Base-by-base conservation (phyloP, 2,797 vertebrate genomes). In the Sebastiscus tertius region DNA sequence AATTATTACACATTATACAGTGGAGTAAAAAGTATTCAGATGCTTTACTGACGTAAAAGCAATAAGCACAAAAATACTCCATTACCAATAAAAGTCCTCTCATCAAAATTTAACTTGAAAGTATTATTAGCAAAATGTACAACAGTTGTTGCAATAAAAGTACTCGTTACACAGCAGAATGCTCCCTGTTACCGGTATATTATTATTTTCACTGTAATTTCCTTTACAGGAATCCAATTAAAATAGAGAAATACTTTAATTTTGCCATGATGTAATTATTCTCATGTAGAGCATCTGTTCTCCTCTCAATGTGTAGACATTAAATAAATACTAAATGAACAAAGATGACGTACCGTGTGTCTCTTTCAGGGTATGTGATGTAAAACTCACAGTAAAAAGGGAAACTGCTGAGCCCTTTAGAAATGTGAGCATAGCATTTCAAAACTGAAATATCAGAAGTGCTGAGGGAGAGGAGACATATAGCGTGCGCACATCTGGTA, bases 341-440 rank as follows among this genome's bases (percentile, higher is more conserved):
- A 0, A 24, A 20, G n/a, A 73, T 18, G 5, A 22, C 14, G 8
- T 10, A 33, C 18, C 8, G 52, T 14, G 61, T 34, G 26, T 77
- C 61, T 81, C 63, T 80, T 88, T 88, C 52, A 68, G 63, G 3
- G 3, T 80, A 24, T 75, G 27, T 70, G 64, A 79, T 69, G 59
- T 65, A 65, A 80, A 84, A 76, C 69, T 81, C 39, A 12, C 65
- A 56, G 54, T 72, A 61, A 63, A 63, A 77, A 12, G 33, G n/a
- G 73, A 85, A 87, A 86, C 14, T 56, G 49, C 27, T 22, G n/a
- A 62, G 74, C 79, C 90, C 86, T 89, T n/a, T 31, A 82, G 92
- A 90, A 89, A 94, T 93, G 87, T 83, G 83, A 92, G 83, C 70
- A 31, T 89, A 91, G 66, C 92, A 93, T 94, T 94, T 93, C 63